Evolutionary conservation across 2,888 invertebrate genomes (phyloP), one percentile per base, ranked within the genome.

Genomic region (Nomada flava): DNA sequence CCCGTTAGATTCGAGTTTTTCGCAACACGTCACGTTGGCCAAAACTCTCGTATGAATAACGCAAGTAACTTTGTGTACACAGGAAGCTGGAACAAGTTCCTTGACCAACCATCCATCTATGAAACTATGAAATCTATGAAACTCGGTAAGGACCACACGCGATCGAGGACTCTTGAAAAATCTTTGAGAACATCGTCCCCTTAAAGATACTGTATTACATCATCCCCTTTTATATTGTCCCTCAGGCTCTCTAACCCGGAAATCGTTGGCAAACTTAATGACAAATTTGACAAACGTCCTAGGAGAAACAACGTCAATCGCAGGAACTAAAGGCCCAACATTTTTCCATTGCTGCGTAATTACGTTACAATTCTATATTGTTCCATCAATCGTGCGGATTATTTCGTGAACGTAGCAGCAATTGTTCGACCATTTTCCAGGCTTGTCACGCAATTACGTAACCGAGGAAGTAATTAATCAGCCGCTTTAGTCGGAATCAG

Each of bases 121-220:
- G 73, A 79, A 69, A 79, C 62, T 68, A 36, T 36, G 36, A 36
- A 36, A 83, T 77, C 83, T 71, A 74, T 44, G 73, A 83, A 69
- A 79, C 62, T 71, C 74, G 42, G n/a, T 50, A 55, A 62, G 55
- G 72, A 73, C 76, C 76, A 79, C 60, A 67, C 79, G 75, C 44
- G 57, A 76, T 84, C 60, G 73, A 86, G 85, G 47, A 15, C 72
- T 42, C 87, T 87, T 76, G 67, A 75, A 71, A 53, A 81, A 76
- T 84, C 78, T 81, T 87, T 70, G 53, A 42, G 26, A 82, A 75
- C 69, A 71, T 47, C 60, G 52, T 60, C 47, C 11, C 65, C 55
- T 72, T 57, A 67, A 74, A 29, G 62, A 68, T 67, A 67, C 62
- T 77, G 55, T 59, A 76, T 85, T 86, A 76, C 82, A 53, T 82